A percentile compares a stretch with the other conserved stretches of the same genome.
These are phyloP conservation scores for Turnix velox DNA, from an alignment of 2,113 vertebrate species.

Conservation along the genomic window DNA sequence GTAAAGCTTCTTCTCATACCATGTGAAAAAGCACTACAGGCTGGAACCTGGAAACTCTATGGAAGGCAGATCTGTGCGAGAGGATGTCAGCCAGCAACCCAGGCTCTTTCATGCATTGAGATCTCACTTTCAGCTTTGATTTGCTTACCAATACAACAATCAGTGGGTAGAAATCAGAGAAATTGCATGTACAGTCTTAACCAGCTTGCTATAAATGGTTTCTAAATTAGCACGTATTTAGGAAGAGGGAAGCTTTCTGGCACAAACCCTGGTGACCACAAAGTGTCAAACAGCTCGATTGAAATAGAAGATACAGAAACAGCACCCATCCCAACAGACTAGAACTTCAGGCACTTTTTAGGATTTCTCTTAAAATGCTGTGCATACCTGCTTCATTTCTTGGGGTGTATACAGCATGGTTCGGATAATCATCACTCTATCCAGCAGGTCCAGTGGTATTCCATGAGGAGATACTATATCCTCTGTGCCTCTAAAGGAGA, in stretches of 20 bases:
- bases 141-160: background rate
- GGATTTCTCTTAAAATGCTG: background rate
- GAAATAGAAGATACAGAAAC: background rate
- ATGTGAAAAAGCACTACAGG: background rate
- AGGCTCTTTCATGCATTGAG: background rate
- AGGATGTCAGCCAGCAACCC: background rate
- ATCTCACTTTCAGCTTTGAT: background rate
- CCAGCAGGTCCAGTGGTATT: constrained; percentile 92
- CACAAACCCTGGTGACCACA: background rate
- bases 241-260: background rate
- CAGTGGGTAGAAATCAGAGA: background rate
- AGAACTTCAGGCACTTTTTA: background rate
- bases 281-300: background rate
- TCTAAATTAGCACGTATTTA: background rate
- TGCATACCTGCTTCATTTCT: constrained; percentile 93
- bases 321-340: background rate
- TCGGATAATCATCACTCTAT: constrained; percentile 95
- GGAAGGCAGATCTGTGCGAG: background rate
- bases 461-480: constrained; percentile 93
- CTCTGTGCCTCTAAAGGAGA: constrained; percentile 85
- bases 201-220: background rate
- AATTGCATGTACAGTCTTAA: background rate
- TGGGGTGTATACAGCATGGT: constrained; percentile 96
- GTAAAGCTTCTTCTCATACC: background rate
- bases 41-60: background rate